Evolutionary conservation across 2,113 vertebrate species (phyloP), one percentile per base, ranked within the genome.

Genomic region (Gracilinanus agilis): DNA sequence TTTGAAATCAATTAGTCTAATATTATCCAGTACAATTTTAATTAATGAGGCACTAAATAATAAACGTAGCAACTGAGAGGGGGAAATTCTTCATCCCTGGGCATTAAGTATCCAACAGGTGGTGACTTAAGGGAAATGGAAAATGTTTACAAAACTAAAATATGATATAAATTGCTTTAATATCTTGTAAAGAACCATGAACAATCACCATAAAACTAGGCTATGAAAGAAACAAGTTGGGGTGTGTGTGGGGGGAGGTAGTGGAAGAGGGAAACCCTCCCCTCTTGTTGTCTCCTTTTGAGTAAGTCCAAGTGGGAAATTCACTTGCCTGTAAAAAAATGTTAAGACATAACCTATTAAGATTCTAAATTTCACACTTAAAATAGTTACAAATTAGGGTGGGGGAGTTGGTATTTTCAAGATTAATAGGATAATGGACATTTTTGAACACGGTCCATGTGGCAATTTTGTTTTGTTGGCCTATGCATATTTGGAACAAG

Each of bases 1-100:
- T 91, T 90, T 93, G 95, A 97, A 83, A 97, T 53, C 93, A 93
- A 2, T 21, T 88, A 95, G 91, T 53, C 91, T 96, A 54, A 58
- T 44, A 93, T 49, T 0, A 0, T 89, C 94, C 97, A 97, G 90
- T 0, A 61, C 55, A 92, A 92, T 58, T 92, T 94, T 93, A 95
- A 92, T 91, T 4, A n/a, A 49, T 93, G 95, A 67, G 61, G 53
- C 90, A 89, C 54, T 88, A 94, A 89, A n/a, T 67, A 54, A 29
- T 34, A 55, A 9, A 25, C 9, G 4, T 83, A 27, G 34, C 23
- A 3, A 75, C 19, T 11, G 1, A 0, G 34, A 0, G 88, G 8
- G 54, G 7, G 13, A 2, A 29, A 9, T 13, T 2, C 16, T 0
- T 40, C 7, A 25, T 16, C 25, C 23, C 0, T 29, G 58, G 7